Percentiles rank a stretch among this genome's conserved stretches.
These are phyloP conservation scores for Balanococcus diminutus DNA, from an alignment of 2,888 invertebrate species.

Conservation along the genomic window DNA sequence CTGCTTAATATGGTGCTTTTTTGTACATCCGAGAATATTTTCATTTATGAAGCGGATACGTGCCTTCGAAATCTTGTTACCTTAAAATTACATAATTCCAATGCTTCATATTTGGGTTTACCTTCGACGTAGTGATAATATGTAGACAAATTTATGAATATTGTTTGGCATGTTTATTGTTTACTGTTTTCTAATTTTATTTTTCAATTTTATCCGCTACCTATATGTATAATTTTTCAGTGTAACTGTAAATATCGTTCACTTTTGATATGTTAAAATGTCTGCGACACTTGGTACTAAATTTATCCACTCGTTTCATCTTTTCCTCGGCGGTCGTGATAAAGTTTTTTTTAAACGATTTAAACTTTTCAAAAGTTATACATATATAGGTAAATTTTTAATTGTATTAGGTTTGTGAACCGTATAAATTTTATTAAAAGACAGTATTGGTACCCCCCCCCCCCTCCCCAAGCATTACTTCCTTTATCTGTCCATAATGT, in stretches of 20 bases:
- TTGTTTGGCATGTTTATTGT: background rate
- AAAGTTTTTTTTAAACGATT: too few relatives aligned
- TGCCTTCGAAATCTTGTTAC: conserved; percentile 28
- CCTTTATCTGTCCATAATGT: too few relatives aligned
- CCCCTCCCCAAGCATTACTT: too few relatives aligned
- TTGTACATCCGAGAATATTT: background rate
- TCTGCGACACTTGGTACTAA: background rate
- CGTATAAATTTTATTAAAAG: too few relatives aligned
- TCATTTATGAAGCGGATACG: background rate
- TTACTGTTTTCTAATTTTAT: background rate
- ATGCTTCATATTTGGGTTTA: background rate
- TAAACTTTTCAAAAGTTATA: too few relatives aligned
- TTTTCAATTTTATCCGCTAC: background rate
- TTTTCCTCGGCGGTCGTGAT: too few relatives aligned
- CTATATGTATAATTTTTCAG: background rate
- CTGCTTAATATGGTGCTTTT: conserved; percentile 21
- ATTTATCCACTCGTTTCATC: background rate
- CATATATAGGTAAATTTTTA: too few relatives aligned
- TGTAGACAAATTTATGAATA: background rate
- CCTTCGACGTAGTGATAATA: background rate
- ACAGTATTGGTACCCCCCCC: too few relatives aligned
- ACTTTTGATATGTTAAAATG: background rate
- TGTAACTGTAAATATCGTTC: conserved; percentile 7
- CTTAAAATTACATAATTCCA: background rate
- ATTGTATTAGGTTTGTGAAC: too few relatives aligned